Base-by-base conservation (phyloP, 2,113 vertebrate genomes). In the Lipophrys pholis region DNA sequence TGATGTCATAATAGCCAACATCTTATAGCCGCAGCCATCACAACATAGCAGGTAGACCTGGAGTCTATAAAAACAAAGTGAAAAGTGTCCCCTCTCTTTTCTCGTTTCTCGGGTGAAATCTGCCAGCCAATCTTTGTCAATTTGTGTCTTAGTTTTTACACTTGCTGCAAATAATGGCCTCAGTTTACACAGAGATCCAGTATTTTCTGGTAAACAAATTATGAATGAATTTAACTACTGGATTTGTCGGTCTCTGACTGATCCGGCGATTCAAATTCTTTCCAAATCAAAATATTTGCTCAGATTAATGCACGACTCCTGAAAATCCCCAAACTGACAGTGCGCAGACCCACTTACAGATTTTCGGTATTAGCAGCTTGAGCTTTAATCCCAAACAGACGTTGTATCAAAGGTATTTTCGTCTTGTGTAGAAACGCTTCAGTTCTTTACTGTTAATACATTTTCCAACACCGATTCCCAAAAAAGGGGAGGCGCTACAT, bases 381-480 rank as follows among this genome's bases (percentile, higher is more conserved):
- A 30, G 6, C 17, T 11, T 45, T 9, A 51, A 45, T 40, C 15
- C n/a, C 5, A 38, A 14, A 9, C 16, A 46, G 16, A 42, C 17
- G 39, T 11, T 43, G 21, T 38, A 6, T 45, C 50, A 60, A 38
- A 55, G 11, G 30, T 69, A 38, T 11, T 4, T 8, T 39, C 39
- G 8, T 30, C 55, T 14, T 67, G 36, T 46, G 14, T 41, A 15
- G 5, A 55, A 61, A 21, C 5, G 0, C 1, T 60, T 2, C 40
- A 48, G 51, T 51, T 21, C n/a, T 52, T 7, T 36, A 8, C 6
- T 41, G 10, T 50, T 59, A 49, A 67, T 52, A 36, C 36, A 75
- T 30, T 30, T 4, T 30, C 21, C 4, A 30, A 2, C 21, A 30
- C 21, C 2, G 21, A 30, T 30, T 30, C 21, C 21, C 21, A 30